Percentiles rank a stretch among this genome's conserved stretches.
Evolutionary conservation across 2,888 invertebrate species (phyloP).

Genomic region (Catocala fraxini): DNA sequence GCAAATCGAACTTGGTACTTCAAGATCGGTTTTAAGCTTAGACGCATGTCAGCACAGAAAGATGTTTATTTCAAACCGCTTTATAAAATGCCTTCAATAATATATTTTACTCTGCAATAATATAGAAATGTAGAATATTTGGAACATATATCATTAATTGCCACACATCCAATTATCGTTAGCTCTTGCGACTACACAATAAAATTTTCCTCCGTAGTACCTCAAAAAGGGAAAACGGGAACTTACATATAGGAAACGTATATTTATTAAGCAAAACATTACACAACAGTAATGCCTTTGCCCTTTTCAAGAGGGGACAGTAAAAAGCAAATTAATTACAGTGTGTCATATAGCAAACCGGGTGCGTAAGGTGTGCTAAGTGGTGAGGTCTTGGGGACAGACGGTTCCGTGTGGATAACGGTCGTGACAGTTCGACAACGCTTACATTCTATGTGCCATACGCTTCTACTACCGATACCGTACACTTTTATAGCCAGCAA

Average conservation of each 20-base stretch:
- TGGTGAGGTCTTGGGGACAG: constrained; percentile 56
- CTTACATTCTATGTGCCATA: constrained; percentile 22
- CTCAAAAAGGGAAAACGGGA: constrained; percentile 3
- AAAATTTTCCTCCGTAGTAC: background rate
- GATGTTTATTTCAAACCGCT: too few relatives aligned
- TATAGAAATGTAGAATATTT: too few relatives aligned
- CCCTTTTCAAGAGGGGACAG: constrained; percentile 16
- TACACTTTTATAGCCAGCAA: constrained; percentile 16
- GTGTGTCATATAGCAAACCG: constrained; percentile 41
- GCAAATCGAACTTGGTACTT: too few relatives aligned
- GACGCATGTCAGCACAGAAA: too few relatives aligned
- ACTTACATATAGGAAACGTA: constrained; percentile 1
- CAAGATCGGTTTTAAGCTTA: too few relatives aligned
- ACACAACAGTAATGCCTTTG: constrained; percentile 9
- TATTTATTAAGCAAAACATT: constrained; percentile 10
- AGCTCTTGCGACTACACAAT: background rate
- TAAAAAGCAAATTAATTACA: constrained; percentile 33
- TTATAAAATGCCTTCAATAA: too few relatives aligned
- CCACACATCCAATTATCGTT: background rate
- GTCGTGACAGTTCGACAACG: constrained; percentile 66
- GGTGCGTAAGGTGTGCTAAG: constrained; percentile 57
- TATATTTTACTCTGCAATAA: too few relatives aligned
- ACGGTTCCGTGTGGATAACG: constrained; percentile 69
- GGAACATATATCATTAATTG: background rate
- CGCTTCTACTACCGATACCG: constrained; percentile 35